A percentile compares a stretch with the other conserved stretches of the same genome.
Conservation (phyloP, 2,888 invertebrate species). For the Sphaerophoria rueppellii region DNA sequence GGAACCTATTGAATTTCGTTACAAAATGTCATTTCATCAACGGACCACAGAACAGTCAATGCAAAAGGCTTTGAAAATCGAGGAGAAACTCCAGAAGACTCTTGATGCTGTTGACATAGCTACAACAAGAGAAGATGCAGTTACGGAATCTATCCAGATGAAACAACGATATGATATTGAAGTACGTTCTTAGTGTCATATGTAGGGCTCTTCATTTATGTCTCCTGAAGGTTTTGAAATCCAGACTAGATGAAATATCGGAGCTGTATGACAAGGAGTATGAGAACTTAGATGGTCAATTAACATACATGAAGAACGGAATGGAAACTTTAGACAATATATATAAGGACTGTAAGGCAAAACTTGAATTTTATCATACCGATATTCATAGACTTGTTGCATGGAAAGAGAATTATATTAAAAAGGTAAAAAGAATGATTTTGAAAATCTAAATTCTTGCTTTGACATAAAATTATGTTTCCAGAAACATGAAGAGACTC, state of each 20-base stretch:
- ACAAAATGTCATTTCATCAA: slow-evolving; percentile 29
- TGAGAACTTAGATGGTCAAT: slow-evolving; percentile 22
- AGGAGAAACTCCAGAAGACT: background rate
- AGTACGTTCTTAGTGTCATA: slow-evolving; percentile 11
- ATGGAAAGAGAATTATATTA: slow-evolving; percentile 10
- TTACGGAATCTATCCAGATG: background rate
- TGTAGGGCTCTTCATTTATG: no score
- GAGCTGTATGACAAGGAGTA: slow-evolving; percentile 25
- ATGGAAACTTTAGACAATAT: slow-evolving; percentile 27
- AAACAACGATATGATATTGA: slow-evolving; percentile 42
- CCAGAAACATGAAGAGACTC: no score
- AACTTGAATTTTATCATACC: slow-evolving; percentile 25
- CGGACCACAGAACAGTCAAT: slow-evolving; percentile 15
- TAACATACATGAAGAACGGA: slow-evolving; percentile 34
- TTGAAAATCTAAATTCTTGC: no score
- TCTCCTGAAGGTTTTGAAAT: slow-evolving; percentile 19
- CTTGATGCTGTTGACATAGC: background rate
- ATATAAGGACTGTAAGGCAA: slow-evolving; percentile 8
- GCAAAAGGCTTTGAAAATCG: background rate
- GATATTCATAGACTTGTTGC: slow-evolving; percentile 27
- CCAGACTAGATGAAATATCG: slow-evolving; percentile 1
- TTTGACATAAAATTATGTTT: no score
- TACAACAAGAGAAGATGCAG: background rate
- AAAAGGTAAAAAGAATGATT: slow-evolving; percentile 6
- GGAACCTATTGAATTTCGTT: slow-evolving; percentile 62